Conservation (phyloP, 1,140 invertebrate species). For the Platyscapa corneri region DNA sequence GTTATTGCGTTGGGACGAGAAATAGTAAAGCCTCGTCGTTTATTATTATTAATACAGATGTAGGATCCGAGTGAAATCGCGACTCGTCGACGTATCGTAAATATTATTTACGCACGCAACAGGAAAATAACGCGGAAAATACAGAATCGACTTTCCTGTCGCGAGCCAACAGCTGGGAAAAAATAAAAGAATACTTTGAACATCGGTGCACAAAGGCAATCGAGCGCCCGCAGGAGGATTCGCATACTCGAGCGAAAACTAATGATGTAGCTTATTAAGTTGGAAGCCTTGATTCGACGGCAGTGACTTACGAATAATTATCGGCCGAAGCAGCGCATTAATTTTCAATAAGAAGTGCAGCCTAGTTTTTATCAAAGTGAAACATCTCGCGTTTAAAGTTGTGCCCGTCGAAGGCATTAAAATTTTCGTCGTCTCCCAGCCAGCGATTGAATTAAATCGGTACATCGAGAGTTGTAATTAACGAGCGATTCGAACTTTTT, state of each 20-base stretch:
- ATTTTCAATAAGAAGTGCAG: not conserved
- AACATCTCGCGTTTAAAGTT: not conserved
- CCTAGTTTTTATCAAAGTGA: not conserved
- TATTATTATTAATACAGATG: conserved; percentile 14
- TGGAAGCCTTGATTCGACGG: too few species aligned
- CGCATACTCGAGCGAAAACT: too few species aligned
- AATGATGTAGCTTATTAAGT: too few species aligned
- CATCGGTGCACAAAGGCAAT: too few species aligned
- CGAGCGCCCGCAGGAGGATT: too few species aligned
- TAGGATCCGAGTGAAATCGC: not conserved
- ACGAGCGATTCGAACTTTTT: not conserved
- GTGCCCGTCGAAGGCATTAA: not conserved
- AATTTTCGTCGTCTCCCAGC: not conserved
- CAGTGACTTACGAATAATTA: not conserved
- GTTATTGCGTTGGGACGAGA: too few species aligned
- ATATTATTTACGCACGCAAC: not conserved
- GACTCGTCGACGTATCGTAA: not conserved
- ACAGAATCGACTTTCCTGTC: too few species aligned
- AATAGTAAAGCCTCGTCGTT: too few species aligned
- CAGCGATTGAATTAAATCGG: not conserved
- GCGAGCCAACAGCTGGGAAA: too few species aligned
- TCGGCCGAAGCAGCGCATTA: not conserved
- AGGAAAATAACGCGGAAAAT: not conserved
- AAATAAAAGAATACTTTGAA: too few species aligned
- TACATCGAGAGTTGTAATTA: not conserved